Conservation (phyloP, 1,140 invertebrate genomes). For the Pararge aegeria region DNA sequence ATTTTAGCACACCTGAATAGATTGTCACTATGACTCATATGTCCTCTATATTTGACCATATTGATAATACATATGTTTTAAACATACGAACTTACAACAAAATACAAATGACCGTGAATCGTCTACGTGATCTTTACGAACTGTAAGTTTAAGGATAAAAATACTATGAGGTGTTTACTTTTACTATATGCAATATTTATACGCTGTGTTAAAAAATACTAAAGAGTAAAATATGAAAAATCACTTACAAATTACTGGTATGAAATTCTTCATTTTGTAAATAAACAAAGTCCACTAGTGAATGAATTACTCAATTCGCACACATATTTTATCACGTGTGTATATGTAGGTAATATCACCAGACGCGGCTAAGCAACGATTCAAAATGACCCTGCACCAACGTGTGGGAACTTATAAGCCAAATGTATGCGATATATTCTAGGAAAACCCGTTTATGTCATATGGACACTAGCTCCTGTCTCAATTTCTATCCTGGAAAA, state of each 20-base stretch:
- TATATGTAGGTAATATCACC: neutral
- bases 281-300: neutral
- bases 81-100: too few relatives aligned
- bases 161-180: neutral
- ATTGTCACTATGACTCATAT: too few relatives aligned
- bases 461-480: slow-evolving; percentile 2
- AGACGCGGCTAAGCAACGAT: neutral
- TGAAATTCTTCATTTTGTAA: slow-evolving; percentile 10
- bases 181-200: neutral
- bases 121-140: too few relatives aligned
- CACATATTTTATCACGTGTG: too few relatives aligned
- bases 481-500: neutral
- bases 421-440: slow-evolving; percentile 5
- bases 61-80: too few relatives aligned
- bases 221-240: neutral
- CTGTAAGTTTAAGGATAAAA: neutral
- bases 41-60: too few relatives aligned
- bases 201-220: neutral
- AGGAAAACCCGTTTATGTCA: slow-evolving; percentile 24
- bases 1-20: too few relatives aligned
- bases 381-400: slow-evolving; percentile 3
- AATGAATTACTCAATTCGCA: neutral
- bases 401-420: slow-evolving; percentile 20
- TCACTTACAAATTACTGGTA: slow-evolving; percentile 13
- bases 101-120: too few relatives aligned